Base-by-base conservation (phyloP, 2,113 vertebrate genomes). In the Pluvianellus socialis region DNA sequence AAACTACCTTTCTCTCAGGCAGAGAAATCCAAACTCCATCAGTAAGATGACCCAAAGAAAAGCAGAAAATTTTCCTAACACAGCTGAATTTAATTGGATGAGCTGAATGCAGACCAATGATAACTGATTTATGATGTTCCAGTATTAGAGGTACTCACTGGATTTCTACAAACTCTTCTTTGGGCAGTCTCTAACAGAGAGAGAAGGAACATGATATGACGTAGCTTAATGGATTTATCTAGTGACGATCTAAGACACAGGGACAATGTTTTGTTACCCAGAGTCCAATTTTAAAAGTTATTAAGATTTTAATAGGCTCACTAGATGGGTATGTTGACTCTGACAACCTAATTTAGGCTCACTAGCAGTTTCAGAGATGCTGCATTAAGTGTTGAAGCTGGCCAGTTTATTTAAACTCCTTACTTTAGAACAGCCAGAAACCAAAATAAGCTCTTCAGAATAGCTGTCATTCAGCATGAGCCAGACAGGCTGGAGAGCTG, bases 221-320 rank as follows among this genome's bases (percentile, higher is more conserved):
- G 0, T 5, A 63, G 56, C 84, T 89, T 89, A 95, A 94, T 89
- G 86, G 86, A 71, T 94, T 96, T 95, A 94, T 94, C 86, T 89
- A 75, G 76, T 79, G 55, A 68, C 88, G 86, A 85, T 82, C 92
- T 79, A 96, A 75, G 38, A 61, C 76, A 68, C 24, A 81, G 22
- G 47, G 56, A 79, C 86, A 90, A 74, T 24, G 38, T 87, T 93
- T 95, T 91, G 88, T 65, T 94, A 84, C 68, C 47, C 66, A 94
- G 56, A 94, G 76, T 94, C 66, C 94, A 96, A 97, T 97, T 94
- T 92, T 89, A 79, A 85, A 96, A 91, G 88, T 96, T 95, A 92
- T 95, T 97, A 97, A 97, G 92, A 91, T 96, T 96, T 96, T 96
- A 97, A 96, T 96, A 95, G 94, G 83, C 91, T 94, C 72, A 42